Evolutionary conservation across 2,888 invertebrate genomes (phyloP), one percentile per base, ranked within the genome.

Genomic region (Alloscopus bannaensis): DNA sequence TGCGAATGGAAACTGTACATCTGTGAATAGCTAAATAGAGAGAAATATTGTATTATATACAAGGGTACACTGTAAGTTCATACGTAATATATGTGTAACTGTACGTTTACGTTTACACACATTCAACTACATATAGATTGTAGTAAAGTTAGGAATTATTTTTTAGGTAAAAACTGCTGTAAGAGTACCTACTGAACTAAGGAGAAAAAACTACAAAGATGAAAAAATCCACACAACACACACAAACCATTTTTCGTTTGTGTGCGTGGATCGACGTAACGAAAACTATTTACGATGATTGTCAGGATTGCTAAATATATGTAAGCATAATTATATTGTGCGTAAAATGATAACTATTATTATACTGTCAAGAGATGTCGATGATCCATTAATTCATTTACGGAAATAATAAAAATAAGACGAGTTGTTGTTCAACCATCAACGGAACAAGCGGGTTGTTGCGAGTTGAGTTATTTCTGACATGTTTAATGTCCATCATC

Each of bases 311-410:
- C 55, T 55, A 55, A 16, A 50, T 50, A 26, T 26, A 26, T n/a
- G 20, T 65, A 65, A 65, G 29, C 13, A 62, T 60, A 45, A 64
- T 26, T 55, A 26, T 64, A 42, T 50, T 50, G 50, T 65, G 50
- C 47, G 47, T 65, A 65, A 50, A 64, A 64, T 64, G 24, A 64
- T 50, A 50, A 65, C 40, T 62, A 45, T 28, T 65, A 65, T 65
- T 65, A 65, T 50, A 50, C 31, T 50, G 50, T 65, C 65, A 65
- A 26, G 45, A 29, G 31, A 50, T 31, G 50, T 65, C 65, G 50
- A 65, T 64, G 64, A 64, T 64, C 55, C 55, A 55, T 55, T 55
- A 55, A 55, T 55, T 55, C 55, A 55, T 55, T 55, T 55, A 55
- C 55, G 55, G 64, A 64, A 29, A 65, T 47, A 29, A 65, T 65